These are phyloP conservation scores for Mus pahari DNA, from an alignment of 2,113 vertebrate species.

Conservation along the genomic window DNA sequence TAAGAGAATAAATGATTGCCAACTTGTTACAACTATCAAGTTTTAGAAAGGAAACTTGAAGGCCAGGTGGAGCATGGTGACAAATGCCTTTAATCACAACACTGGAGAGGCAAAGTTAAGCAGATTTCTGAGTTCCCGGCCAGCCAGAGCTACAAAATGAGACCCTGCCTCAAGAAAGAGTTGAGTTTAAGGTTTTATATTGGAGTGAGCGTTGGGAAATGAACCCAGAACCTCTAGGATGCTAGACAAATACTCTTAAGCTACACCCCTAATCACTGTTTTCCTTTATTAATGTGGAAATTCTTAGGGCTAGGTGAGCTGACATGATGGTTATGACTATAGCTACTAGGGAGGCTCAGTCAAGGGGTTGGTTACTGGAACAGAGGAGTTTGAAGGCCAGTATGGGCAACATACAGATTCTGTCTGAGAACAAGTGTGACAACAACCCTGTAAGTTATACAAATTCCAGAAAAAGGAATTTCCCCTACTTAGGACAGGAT, in stretches of 20 bases:
- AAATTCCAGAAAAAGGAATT: constrained; percentile 13
- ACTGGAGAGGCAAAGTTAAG: not conserved
- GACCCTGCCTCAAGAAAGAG: not conserved
- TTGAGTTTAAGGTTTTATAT: constrained; percentile 3
- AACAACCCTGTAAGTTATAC: not conserved
- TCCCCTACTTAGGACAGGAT: not conserved
- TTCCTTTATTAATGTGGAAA: constrained; percentile 19
- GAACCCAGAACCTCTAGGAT: not conserved
- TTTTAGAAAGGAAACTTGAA: constrained; percentile 36
- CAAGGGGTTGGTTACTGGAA: not conserved
- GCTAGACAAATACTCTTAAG: not conserved
- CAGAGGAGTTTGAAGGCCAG: not conserved
- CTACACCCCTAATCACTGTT: not conserved
- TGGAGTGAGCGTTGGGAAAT: not conserved
- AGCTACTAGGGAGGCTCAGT: not conserved
- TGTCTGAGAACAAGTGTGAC: not conserved
- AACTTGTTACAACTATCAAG: constrained; percentile 47
- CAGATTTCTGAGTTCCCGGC: not conserved
- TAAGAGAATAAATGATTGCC: constrained; percentile 42
- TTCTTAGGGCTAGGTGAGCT: not conserved
- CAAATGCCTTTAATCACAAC: not conserved
- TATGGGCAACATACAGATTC: not conserved
- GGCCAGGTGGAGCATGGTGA: not conserved
- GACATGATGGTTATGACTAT: not conserved
- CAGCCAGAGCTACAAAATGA: not conserved